Base-by-base conservation (phyloP, 2,888 invertebrate genomes). In the Orthonychiurus folsomi region DNA sequence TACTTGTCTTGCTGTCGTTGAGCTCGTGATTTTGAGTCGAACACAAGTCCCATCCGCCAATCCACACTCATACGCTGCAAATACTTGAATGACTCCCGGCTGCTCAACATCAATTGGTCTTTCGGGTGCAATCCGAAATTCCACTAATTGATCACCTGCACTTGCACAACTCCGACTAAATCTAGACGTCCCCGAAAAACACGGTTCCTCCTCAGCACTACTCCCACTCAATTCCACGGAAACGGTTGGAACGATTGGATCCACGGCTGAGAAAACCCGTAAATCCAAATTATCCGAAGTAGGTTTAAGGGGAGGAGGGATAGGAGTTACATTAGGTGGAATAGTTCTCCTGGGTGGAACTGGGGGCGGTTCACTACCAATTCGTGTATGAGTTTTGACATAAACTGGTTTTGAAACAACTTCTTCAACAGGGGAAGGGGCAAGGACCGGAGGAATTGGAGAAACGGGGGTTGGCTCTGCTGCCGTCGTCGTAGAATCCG, bases 61-160 rank as follows among this genome's bases (percentile, higher is more conserved):
- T 9, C 96, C 96, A 0, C 93, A 94, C 72, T 95, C 91, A 77
- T 96, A 97, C 0, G 96, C 95, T 3, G 95, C 94, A 76, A 88
- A 95, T 5, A 97, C 93, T 81, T 95, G 85, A 37, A 85, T 48
- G 24, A 61, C 24, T 37, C 37, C 37, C 5, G 37, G 15, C 37
- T 37, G 37, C 15, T 15, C 37, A 37, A 37, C 37, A 9, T 9
- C 5, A 37, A 15, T 9, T 15, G 37, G 37, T 15, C 37, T 37
- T 37, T 37, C 37, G 15, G 37, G 37, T 37, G 37, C 5, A 37
- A 9, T 15, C 15, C 37, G 37, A 37, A 37, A 37, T 9, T 37
- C 37, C 15, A 15, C 5, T 15, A 37, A 37, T 37, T 37, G 37
- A 9, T 37, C 37, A 37, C 9, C 15, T 9, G 9, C 15, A 37